Evolutionary conservation across 37 sponge, comb jelly and placozoan species (phyloP).

Genomic region (Hexactinellida sp.): DNA sequence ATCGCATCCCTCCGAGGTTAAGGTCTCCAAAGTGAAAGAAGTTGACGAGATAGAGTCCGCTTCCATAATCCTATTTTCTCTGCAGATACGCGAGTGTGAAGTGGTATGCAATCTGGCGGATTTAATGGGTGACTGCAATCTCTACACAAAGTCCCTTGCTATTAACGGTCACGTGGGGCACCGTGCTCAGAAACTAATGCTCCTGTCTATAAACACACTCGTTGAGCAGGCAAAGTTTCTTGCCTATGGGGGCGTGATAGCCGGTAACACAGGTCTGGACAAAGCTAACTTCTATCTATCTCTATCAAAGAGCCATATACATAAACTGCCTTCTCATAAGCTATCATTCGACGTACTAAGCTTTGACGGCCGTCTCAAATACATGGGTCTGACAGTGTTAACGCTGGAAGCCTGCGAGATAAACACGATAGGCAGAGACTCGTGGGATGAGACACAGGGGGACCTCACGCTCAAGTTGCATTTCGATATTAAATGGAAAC

Average conservation of each 20-base stretch:
- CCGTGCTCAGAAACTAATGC: slow-evolving; percentile 30
- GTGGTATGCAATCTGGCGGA: not conserved
- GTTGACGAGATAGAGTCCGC: not conserved
- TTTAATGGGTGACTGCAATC: not conserved
- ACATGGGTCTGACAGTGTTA: slow-evolving; percentile 41
- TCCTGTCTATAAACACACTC: slow-evolving; percentile 24
- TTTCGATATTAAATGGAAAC: slow-evolving; percentile 4
- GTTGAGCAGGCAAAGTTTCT: slow-evolving; percentile 35
- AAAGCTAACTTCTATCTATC: slow-evolving; percentile 32
- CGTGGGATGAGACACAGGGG: not conserved
- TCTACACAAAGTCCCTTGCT: not conserved
- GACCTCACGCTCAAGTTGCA: not conserved
- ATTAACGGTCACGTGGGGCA: not conserved
- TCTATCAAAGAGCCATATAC: slow-evolving; percentile 28
- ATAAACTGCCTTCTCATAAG: slow-evolving; percentile 38
- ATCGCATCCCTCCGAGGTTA: not conserved
- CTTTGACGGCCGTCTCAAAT: slow-evolving; percentile 52
- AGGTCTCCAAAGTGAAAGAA: not conserved
- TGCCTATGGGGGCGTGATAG: slow-evolving; percentile 61
- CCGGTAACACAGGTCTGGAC: slow-evolving; percentile 38
- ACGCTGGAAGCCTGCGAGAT: not conserved
- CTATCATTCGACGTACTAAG: slow-evolving; percentile 19
- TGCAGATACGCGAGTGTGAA: not conserved
- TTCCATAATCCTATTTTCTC: not conserved
- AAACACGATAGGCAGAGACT: not conserved